Conservation (phyloP, 1,140 invertebrate genomes). For the Holcopasites calliopsidis region DNA sequence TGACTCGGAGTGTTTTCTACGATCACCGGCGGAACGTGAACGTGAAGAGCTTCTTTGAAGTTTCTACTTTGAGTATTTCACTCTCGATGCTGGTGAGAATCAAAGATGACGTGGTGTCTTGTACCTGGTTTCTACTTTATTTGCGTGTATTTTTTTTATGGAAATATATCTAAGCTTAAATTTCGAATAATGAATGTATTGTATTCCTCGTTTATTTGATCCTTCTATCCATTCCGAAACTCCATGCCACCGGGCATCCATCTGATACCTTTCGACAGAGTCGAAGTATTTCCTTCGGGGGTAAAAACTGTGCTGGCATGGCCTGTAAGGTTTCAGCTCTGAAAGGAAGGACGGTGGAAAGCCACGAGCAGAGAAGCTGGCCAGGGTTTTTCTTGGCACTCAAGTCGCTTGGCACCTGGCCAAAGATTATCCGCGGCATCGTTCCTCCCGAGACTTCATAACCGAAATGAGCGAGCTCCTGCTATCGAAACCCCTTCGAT, state of each 20-base stretch:
- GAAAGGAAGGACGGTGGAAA: not conserved
- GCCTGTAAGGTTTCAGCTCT: constrained; percentile 3
- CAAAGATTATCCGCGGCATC: constrained; percentile 40
- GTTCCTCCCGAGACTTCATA: constrained; percentile 38
- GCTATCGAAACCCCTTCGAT: constrained; percentile 31
- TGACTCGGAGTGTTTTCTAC: not conserved
- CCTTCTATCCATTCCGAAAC: too few relatives aligned
- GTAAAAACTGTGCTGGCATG: constrained; percentile 1
- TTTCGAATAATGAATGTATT: too few relatives aligned
- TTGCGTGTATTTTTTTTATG: too few relatives aligned
- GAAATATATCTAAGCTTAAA: too few relatives aligned
- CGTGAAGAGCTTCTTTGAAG: not conserved
- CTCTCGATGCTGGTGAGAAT: too few relatives aligned
- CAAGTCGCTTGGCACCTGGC: constrained; percentile 33
- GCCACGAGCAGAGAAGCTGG: constrained; percentile 15
- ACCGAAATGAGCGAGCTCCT: constrained; percentile 26
- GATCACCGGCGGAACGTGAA: not conserved
- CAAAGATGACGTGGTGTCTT: too few relatives aligned
- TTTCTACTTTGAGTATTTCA: too few relatives aligned
- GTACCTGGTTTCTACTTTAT: too few relatives aligned
- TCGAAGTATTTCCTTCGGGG: constrained; percentile 2
- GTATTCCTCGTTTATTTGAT: too few relatives aligned
- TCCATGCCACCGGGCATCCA: not conserved
- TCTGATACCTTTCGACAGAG: constrained; percentile 18
- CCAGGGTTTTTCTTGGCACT: constrained; percentile 7